Evolutionary conservation across 2,888 invertebrate species (phyloP), one percentile per base, ranked within the genome.

Genomic region (Exocentrus adspersus): DNA sequence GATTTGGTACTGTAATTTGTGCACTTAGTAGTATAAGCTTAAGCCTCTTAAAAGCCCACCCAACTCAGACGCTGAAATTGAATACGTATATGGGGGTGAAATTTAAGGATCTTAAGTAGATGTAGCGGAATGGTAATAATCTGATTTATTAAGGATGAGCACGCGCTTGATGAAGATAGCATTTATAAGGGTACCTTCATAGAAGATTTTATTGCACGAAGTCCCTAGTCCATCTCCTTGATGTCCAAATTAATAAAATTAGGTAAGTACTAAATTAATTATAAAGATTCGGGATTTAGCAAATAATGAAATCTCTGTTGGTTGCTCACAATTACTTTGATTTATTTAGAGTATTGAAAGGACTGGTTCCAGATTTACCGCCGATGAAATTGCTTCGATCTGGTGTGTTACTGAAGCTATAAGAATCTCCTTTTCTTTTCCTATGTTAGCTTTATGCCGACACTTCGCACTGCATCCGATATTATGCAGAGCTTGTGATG

Each of bases 391-490:
- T 61, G 65, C 58, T 60, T 64, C 51, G 64, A 65, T 68, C 59
- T 63, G 57, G 54, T 56, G 65, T 65, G 65, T 64, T 65, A 68
- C 65, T 57, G 65, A 68, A 65, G 68, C 62, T 56, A 63, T 60
- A 42, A 54, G 48, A 52, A 54, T 63, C 64, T 67, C 64, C 56
- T 45, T 54, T 67, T 68, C 65, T 68, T 65, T 65, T n/a, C n/a
- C n/a, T 37, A 37, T 12, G 37, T 9, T n/a, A n/a, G 12, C 37
- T 37, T 37, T 62, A 63, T 66, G 60, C 16, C 52, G 62, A 57
- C 65, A 64, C 65, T 72, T 64, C n/a, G n/a, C n/a, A n/a, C 64
- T 67, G 62, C 60, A 61, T 66, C 69, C 68, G 64, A 72, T 74
- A 71, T 70, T 69, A 68, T 72, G 67, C 69, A 24, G 24, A 5